Conservation (phyloP, 2,797 vertebrate genomes). For the Pogoniulus pusillus region DNA sequence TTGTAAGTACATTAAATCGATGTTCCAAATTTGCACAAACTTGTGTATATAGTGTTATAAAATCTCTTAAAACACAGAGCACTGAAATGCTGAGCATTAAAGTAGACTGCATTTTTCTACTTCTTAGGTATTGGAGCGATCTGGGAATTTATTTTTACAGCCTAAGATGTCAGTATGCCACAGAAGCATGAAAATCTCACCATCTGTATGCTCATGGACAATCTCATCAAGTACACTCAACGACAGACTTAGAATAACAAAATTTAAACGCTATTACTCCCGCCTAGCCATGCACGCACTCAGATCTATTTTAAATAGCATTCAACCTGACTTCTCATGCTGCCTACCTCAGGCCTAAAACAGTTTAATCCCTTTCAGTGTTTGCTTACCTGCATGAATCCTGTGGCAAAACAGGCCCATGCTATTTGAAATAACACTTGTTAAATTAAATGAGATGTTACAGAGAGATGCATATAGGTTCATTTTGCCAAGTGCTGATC, state of each 20-base stretch:
- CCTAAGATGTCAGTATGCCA: conserved; percentile 58
- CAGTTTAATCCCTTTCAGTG: background rate
- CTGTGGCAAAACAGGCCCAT: background rate
- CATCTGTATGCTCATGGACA: conserved; percentile 74
- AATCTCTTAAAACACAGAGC: background rate
- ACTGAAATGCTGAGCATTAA: background rate
- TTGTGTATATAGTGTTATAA: background rate
- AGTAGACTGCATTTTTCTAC: conserved; percentile 26
- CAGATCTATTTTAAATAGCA: conserved; percentile 18
- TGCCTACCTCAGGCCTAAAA: conserved; percentile 45
- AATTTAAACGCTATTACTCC: conserved; percentile 34
- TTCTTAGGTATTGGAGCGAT: conserved; percentile 57
- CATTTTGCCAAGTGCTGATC: background rate
- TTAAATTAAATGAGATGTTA: conserved; percentile 21
- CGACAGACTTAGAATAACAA: conserved; percentile 57
- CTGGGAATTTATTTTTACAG: conserved; percentile 62
- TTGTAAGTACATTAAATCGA: background rate
- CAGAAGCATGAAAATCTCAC: conserved; percentile 65
- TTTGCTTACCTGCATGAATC: background rate
- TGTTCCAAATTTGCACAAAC: background rate
- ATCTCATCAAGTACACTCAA: conserved; percentile 56
- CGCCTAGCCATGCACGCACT: background rate
- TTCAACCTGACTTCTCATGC: conserved; percentile 7
- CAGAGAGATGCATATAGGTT: background rate
- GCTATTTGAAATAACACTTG: conserved; percentile 13